Percentiles rank a stretch among this genome's conserved stretches.
phyloP scores from a whole-genome alignment of 2,797 vertebrate genomes.

The Monodelphis domestica region DNA sequence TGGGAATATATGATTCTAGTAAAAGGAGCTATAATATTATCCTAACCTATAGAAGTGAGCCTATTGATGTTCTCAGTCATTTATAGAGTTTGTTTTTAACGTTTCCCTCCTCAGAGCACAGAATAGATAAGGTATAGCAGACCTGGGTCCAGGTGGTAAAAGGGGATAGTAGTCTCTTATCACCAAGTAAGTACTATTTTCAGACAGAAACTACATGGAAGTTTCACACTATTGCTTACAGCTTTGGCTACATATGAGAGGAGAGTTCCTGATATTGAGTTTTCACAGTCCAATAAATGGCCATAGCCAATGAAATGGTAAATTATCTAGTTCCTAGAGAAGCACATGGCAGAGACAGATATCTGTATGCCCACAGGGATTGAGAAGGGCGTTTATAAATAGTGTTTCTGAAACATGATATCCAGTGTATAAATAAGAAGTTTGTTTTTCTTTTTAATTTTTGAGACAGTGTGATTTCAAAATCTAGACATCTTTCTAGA shows the following conservation, averaged over 20 bases:
- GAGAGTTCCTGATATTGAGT: neutral
- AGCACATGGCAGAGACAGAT: neutral
- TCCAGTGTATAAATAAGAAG: neutral
- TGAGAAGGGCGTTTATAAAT: neutral
- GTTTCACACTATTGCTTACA: neutral
- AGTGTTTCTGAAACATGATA: neutral
- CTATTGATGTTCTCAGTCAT: neutral
- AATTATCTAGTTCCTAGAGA: neutral
- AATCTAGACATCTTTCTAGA: neutral
- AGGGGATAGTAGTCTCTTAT: neutral
- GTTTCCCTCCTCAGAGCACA: neutral
- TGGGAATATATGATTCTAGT: neutral
- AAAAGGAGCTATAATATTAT: neutral
- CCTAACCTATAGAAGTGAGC: neutral
- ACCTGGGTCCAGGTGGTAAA: neutral
- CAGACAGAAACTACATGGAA: no score
- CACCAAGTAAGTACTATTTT: no score
- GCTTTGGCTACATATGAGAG: neutral
- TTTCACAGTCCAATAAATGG: neutral
- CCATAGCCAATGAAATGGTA: neutral
- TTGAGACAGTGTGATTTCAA: neutral
- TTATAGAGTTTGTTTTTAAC: neutral
- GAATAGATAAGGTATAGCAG: neutral
- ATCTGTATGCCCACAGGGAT: neutral
- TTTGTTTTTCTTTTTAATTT: no score